Conservation (phyloP, 1,140 invertebrate genomes). For the Mercenaria mercenaria region DNA sequence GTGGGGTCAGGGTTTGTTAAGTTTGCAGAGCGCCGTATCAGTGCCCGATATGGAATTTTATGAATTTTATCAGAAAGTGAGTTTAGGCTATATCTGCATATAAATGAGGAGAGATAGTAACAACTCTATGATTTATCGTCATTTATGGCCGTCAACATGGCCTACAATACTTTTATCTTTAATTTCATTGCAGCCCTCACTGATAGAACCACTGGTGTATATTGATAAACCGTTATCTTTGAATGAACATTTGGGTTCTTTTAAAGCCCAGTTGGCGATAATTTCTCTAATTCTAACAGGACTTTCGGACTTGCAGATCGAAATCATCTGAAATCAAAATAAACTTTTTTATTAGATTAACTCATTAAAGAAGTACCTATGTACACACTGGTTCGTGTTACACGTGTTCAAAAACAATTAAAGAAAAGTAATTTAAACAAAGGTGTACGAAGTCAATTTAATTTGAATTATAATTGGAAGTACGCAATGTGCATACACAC, state of each 20-base stretch:
- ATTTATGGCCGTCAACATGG: constrained; percentile 45
- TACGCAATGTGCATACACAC: constrained; percentile 41
- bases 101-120: constrained; percentile 55
- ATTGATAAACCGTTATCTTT: constrained; percentile 62
- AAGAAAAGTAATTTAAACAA: constrained; percentile 54
- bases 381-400: not conserved
- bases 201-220: constrained; percentile 29
- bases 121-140: constrained; percentile 57
- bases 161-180: constrained; percentile 45
- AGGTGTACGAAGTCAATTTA: constrained; percentile 22
- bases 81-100: constrained; percentile 46
- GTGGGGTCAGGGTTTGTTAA: constrained; percentile 35
- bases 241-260: constrained; percentile 44
- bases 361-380: not conserved
- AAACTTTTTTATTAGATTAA: not conserved
- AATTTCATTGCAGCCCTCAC: constrained; percentile 33
- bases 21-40: constrained; percentile 52
- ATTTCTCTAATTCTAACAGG: not conserved
- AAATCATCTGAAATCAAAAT: too few species aligned
- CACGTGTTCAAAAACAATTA: constrained; percentile 32
- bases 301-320: not conserved
- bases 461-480: constrained; percentile 64
- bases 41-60: constrained; percentile 62
- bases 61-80: constrained; percentile 68
- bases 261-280: constrained; percentile 25